These are phyloP conservation scores for Urocolius indicus DNA, from an alignment of 2,113 vertebrate species.

Conservation along the genomic window DNA sequence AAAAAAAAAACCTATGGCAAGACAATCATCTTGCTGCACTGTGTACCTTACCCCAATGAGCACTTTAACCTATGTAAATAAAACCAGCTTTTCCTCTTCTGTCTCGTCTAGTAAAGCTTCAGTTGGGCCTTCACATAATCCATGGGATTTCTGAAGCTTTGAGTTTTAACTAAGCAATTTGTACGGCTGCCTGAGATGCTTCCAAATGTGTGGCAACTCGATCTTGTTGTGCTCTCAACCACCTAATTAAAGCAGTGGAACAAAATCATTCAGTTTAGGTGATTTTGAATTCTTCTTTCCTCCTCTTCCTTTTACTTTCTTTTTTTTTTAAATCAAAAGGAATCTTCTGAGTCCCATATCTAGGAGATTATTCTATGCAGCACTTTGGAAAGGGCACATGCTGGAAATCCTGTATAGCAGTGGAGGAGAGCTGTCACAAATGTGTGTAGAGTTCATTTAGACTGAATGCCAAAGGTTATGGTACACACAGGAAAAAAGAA, in stretches of 20 bases:
- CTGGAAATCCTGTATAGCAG: neutral
- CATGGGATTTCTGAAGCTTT: slow-evolving; percentile 75
- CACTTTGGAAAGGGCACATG: neutral
- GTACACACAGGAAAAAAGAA: neutral
- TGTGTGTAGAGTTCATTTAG: neutral
- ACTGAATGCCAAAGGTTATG: neutral
- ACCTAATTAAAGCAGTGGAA: slow-evolving; percentile 53
- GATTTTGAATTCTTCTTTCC: slow-evolving; percentile 21
- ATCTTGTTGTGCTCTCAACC: slow-evolving; percentile 26
- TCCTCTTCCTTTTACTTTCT: neutral
- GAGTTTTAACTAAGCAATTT: slow-evolving; percentile 68
- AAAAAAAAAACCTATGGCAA: neutral
- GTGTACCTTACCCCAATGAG: slow-evolving; percentile 27
- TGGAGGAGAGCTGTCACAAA: neutral
- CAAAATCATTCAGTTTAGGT: slow-evolving; percentile 19
- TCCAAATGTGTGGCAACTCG: slow-evolving; percentile 66
- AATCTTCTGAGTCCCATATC: neutral
- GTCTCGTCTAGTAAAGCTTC: slow-evolving; percentile 53
- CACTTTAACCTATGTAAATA: slow-evolving; percentile 74
- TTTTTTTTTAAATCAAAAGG: slow-evolving; percentile 18
- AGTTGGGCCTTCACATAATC: slow-evolving; percentile 61
- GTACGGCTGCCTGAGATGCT: slow-evolving; percentile 58
- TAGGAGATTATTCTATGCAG: slow-evolving; percentile 8
- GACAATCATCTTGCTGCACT: neutral
- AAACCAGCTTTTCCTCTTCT: slow-evolving; percentile 54